Conservation (phyloP, 2,888 invertebrate genomes). For the Drosophila bunnanda region DNA sequence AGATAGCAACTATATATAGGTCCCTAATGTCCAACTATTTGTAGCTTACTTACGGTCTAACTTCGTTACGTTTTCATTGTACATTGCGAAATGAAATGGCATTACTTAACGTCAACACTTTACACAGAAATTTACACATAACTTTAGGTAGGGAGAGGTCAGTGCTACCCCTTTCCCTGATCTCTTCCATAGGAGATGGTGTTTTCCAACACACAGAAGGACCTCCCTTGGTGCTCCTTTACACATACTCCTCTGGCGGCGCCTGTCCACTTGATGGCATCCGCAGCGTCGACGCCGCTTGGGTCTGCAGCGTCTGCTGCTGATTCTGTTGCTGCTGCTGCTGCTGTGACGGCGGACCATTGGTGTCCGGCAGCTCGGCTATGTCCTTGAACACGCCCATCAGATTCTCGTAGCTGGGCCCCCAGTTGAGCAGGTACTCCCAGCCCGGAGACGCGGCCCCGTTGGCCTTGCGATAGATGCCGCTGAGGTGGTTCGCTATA, state of each 20-base stretch:
- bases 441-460: conserved; percentile 91
- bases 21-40: conserved; percentile 4
- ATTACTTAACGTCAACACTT: conserved; percentile 58
- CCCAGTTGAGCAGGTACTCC: conserved; percentile 98
- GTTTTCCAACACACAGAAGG: too few relatives aligned
- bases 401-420: conserved; percentile 97
- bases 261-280: conserved; percentile 92
- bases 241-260: conserved; percentile 95
- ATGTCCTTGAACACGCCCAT: conserved; percentile 98
- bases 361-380: conserved; percentile 95
- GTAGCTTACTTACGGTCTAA: conserved; percentile 14
- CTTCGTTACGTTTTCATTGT: conserved; percentile 55
- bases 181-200: neutral
- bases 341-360: conserved; percentile 89
- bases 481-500: conserved; percentile 91
- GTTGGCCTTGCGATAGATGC: conserved; percentile 91
- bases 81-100: conserved; percentile 73
- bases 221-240: conserved; percentile 32
- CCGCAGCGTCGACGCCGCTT: conserved; percentile 86
- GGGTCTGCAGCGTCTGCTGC: conserved; percentile 87
- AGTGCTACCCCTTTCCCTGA: neutral
- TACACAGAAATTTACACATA: conserved; percentile 53
- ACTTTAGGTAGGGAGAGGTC: neutral
- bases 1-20: conserved; percentile 13
- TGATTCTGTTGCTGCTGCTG: conserved; percentile 87